A percentile compares a stretch with the other conserved stretches of the same genome.
phyloP scores from a whole-genome alignment of 1,140 invertebrate genomes.

The Nebria ingens region DNA sequence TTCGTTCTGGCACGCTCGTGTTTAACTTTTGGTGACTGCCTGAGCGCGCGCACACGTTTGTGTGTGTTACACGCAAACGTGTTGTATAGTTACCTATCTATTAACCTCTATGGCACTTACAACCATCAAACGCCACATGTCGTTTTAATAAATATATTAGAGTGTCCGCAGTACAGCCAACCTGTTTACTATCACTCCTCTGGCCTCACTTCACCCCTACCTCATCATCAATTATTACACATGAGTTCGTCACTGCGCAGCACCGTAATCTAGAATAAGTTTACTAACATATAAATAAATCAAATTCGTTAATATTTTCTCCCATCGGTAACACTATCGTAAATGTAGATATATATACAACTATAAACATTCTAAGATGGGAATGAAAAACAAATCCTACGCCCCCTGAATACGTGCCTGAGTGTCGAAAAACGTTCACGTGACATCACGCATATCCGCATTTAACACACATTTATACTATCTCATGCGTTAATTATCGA shows the following conservation, averaged over 20 bases:
- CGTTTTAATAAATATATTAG: neutral
- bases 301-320: too few species aligned
- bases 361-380: too few species aligned
- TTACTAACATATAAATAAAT: too few species aligned
- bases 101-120: too few species aligned
- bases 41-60: neutral
- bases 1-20: neutral
- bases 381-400: too few species aligned
- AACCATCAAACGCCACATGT: neutral
- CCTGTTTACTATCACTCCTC: neutral
- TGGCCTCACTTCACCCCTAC: neutral
- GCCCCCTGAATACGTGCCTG: conserved; percentile 5
- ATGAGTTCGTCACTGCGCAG: neutral
- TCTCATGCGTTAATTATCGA: conserved; percentile 24
- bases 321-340: too few species aligned
- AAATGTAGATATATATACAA: too few species aligned
- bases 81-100: too few species aligned
- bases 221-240: neutral
- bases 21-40: neutral
- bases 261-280: too few species aligned
- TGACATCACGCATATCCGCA: conserved; percentile 26
- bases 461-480: conserved; percentile 34
- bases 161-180: too few species aligned
- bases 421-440: neutral
- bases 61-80: too few species aligned